Percentiles rank a stretch among this genome's conserved stretches.
Evolutionary conservation across 1,140 invertebrate genomes (phyloP).

Genomic region (Rhizoglyphus robini): DNA sequence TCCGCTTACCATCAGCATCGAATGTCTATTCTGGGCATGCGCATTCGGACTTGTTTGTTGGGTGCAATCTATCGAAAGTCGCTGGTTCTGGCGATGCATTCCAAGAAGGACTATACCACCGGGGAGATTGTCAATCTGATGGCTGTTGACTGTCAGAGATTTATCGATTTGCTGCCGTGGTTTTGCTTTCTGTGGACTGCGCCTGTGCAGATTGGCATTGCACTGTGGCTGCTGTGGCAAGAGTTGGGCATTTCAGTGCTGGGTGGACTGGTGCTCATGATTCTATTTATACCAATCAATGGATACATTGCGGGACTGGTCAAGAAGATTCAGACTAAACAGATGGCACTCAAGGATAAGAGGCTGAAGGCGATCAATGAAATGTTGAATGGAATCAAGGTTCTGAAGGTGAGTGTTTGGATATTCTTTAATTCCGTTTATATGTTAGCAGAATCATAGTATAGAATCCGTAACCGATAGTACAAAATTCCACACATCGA

Average conservation of each 20-base stretch:
- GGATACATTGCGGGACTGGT: conserved; percentile 32
- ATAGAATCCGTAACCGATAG: too few relatives aligned
- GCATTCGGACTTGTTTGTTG: conserved; percentile 28
- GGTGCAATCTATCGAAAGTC: too few relatives aligned
- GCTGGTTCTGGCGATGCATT: too few relatives aligned
- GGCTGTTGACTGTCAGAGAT: conserved; percentile 28
- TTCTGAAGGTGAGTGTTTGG: too few relatives aligned
- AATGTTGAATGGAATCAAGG: conserved; percentile 36
- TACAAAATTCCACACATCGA: too few relatives aligned
- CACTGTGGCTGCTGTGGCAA: conserved; percentile 35
- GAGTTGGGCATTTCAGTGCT: conserved; percentile 60
- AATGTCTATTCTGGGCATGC: conserved; percentile 20
- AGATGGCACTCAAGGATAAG: conserved; percentile 33
- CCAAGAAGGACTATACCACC: too few relatives aligned
- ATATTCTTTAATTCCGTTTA: too few relatives aligned
- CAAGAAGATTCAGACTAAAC: conserved; percentile 35
- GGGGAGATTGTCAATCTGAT: too few relatives aligned
- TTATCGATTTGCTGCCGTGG: conserved; percentile 22
- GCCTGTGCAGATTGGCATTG: conserved; percentile 33
- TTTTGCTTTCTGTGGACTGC: conserved; percentile 30
- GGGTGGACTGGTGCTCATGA: conserved; percentile 79
- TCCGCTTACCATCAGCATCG: not conserved
- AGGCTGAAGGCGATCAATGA: conserved; percentile 31
- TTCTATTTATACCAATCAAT: conserved; percentile 43
- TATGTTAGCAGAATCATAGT: too few relatives aligned